Percentiles rank a stretch among this genome's conserved stretches.
Conservation (phyloP, 2,113 vertebrate genomes). For the Sciurus niger region DNA sequence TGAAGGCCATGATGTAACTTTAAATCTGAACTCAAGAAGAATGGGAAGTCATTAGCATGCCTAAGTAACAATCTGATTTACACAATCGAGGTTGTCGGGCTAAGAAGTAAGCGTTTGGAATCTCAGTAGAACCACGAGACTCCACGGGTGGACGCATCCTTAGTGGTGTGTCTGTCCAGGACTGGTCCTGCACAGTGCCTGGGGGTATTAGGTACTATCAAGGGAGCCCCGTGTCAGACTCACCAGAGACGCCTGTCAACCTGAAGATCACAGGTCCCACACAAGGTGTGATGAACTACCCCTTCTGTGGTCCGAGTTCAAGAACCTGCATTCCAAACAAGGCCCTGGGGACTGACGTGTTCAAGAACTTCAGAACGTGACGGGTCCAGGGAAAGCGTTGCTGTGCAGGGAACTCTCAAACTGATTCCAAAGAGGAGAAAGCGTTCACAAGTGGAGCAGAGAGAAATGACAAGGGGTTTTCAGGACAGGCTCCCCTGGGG, state of each 20-base stretch:
- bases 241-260: not conserved
- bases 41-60: not conserved
- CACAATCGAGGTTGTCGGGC: not conserved
- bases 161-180: not conserved
- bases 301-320: not conserved
- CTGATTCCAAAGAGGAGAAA: not conserved
- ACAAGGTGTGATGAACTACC: not conserved
- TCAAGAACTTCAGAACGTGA: not conserved
- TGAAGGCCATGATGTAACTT: not conserved
- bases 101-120: not conserved
- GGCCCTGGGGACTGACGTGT: not conserved
- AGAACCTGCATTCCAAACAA: slow-evolving; percentile 28
- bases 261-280: not conserved
- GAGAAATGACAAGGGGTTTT: not conserved
- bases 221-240: not conserved
- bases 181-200: rapidly evolving
- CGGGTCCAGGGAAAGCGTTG: not conserved
- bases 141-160: not conserved
- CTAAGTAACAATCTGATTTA: not conserved
- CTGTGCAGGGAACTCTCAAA: not conserved
- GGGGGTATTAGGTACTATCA: not conserved
- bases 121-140: not conserved
- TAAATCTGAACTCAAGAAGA: not conserved
- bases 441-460: not conserved
- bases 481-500: not conserved